Conservation (phyloP, 2,888 invertebrate species). For the Cactoblastis cactorum region DNA sequence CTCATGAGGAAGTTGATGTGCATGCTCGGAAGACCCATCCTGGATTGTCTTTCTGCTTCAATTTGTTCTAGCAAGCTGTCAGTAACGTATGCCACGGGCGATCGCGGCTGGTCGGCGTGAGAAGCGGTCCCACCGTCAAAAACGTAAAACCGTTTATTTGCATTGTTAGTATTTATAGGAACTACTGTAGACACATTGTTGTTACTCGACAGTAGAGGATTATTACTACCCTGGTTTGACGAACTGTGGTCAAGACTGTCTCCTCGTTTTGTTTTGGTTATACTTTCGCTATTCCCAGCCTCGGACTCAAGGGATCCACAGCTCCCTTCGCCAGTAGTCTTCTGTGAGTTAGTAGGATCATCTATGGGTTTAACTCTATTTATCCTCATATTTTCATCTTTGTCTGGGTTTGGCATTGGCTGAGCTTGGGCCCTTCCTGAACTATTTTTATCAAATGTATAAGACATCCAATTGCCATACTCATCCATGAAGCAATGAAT, state of each 20-base stretch:
- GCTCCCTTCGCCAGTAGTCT: slow-evolving; percentile 68
- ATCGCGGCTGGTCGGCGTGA: slow-evolving; percentile 61
- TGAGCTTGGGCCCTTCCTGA: slow-evolving; percentile 71
- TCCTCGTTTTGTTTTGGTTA: slow-evolving; percentile 56
- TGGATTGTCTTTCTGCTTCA: slow-evolving; percentile 65
- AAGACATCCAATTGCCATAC: slow-evolving; percentile 90
- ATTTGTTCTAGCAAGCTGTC: slow-evolving; percentile 72
- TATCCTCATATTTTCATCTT: slow-evolving; percentile 46
- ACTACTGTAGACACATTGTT: slow-evolving; percentile 68
- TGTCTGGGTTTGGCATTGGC: slow-evolving; percentile 54
- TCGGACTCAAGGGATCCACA: slow-evolving; percentile 72
- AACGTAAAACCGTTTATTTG: slow-evolving; percentile 69
- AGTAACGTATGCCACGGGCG: slow-evolving; percentile 69
- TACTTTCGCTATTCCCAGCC: slow-evolving; percentile 58
- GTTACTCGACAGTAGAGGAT: slow-evolving; percentile 67
- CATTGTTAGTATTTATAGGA: slow-evolving; percentile 62
- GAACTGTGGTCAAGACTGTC: slow-evolving; percentile 71
- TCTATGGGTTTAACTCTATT: slow-evolving; percentile 54
- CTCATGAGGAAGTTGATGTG: slow-evolving; percentile 70
- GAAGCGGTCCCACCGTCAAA: slow-evolving; percentile 66
- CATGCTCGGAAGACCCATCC: slow-evolving; percentile 73
- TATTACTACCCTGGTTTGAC: slow-evolving; percentile 75
- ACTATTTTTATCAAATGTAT: slow-evolving; percentile 89
- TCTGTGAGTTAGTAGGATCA: slow-evolving; percentile 56
- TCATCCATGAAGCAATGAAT: slow-evolving; percentile 93